phyloP scores from a whole-genome alignment of 2,797 vertebrate species.

The Rhabdophis nuchalis region DNA sequence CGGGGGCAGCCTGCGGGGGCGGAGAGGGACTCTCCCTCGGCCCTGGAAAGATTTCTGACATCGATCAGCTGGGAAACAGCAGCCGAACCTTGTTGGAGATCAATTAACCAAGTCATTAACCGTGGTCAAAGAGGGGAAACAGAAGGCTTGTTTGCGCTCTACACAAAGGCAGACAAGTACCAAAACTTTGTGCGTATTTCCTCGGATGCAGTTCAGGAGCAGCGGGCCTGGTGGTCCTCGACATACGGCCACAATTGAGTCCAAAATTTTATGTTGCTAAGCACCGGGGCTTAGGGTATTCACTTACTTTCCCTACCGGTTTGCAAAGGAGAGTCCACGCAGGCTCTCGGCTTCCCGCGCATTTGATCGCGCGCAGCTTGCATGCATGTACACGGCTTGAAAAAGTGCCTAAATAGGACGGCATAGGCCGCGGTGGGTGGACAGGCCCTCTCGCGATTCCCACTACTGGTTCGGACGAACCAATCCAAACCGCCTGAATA shows the following conservation, averaged over 20 bases:
- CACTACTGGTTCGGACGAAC: no score
- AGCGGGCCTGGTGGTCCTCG: neutral
- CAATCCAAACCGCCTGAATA: no score
- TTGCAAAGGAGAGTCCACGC: no score
- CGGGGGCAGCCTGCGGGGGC: neutral
- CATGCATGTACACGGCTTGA: no score
- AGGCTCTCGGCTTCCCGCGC: no score
- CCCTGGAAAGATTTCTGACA: slow-evolving; percentile 52
- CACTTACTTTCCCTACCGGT: no score
- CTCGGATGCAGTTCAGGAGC: neutral
- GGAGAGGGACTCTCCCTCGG: neutral
- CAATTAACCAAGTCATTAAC: slow-evolving; percentile 55
- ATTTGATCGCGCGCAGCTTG: no score
- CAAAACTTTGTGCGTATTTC: neutral
- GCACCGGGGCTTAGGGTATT: no score
- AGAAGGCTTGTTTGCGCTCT: neutral
- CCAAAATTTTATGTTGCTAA: no score
- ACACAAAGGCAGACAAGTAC: neutral
- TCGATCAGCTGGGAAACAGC: slow-evolving; percentile 45
- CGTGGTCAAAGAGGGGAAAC: slow-evolving; percentile 13
- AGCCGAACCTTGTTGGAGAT: slow-evolving; percentile 37
- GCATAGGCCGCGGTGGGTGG: no score
- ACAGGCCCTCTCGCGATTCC: no score
- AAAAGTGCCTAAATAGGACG: no score
- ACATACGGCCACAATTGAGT: neutral